Evolutionary conservation across 2,888 invertebrate species (phyloP), one percentile per base, ranked within the genome.

Genomic region (Idaea biselata): DNA sequence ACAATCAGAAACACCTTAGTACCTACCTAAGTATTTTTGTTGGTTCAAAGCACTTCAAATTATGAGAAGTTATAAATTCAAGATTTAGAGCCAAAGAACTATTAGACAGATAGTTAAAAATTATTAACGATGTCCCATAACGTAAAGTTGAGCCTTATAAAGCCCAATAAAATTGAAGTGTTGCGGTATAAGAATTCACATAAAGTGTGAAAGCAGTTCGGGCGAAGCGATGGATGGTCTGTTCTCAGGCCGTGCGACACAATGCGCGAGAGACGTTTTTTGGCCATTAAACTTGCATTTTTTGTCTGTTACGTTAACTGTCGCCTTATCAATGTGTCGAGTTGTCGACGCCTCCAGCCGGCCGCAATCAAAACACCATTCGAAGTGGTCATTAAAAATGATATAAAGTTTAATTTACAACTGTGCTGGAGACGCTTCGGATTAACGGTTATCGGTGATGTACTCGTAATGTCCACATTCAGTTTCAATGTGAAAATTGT

Each of bases 291-390:
- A 86, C 72, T 78, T 76, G 87, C 84, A 82, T 91, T 89, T 91
- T 89, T 90, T 90, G 87, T 88, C 79, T 79, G 79, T 76, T 75
- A 74, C 85, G 81, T 87, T 87, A 87, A 89, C 81, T 87, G 89
- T 89, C 88, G 79, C 82, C 85, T 92, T 91, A 91, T 91, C 91
- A 82, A 81, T 88, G 87, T 90, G 92, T 89, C 83, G 90, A 90
- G 87, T 89, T 92, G 92, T 92, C 91, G 91, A 91, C 92, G 92
- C 92, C 92, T 92, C 88, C 89, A 88, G 87, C 86, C 88, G 76
- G 79, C 87, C 83, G 90, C 89, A 91, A 92, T 92, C 91, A 92
- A 91, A 92, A 91, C 90, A 90, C 89, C 89, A 91, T 91, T 90
- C 87, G 86, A 82, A 75, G 78, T 74, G 83, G 83, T 84, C 90